phyloP scores from a whole-genome alignment of 2,113 vertebrate species.

The Thamnophis sirtalis region DNA sequence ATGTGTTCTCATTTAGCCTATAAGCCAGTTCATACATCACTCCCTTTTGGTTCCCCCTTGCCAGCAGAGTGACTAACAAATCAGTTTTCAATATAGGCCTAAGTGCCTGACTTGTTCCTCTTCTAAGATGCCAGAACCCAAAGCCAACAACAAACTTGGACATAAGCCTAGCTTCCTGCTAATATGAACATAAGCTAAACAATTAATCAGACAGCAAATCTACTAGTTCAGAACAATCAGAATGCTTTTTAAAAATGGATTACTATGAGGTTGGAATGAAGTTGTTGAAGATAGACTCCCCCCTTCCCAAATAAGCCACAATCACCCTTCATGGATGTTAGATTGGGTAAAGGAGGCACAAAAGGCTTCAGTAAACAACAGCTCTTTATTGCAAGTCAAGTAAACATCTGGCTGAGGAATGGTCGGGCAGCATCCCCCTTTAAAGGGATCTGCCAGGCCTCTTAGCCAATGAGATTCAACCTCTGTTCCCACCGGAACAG shows the following conservation, averaged over 20 bases:
- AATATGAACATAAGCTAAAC: not conserved
- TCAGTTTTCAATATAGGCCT: not conserved
- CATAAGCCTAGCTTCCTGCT: not conserved
- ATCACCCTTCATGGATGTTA: not conserved
- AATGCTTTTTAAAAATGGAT: not conserved
- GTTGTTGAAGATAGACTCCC: not conserved
- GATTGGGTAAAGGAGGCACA: too few relatives aligned
- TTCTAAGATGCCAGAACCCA: not conserved
- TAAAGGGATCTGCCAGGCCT: too few relatives aligned
- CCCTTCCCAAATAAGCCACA: not conserved
- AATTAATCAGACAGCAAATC: not conserved
- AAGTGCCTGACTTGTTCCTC: not conserved
- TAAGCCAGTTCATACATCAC: not conserved
- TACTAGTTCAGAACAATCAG: not conserved
- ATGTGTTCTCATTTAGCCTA: not conserved
- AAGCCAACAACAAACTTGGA: not conserved
- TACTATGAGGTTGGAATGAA: not conserved
- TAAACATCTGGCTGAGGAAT: too few relatives aligned
- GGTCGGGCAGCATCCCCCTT: too few relatives aligned
- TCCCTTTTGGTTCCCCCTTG: not conserved
- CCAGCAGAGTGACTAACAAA: not conserved
- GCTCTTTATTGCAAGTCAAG: too few relatives aligned
- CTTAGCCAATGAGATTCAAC: too few relatives aligned
- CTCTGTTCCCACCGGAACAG: too few relatives aligned
- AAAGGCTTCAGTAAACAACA: too few relatives aligned